phyloP scores from a whole-genome alignment of 2,113 vertebrate genomes.

The Elaphurus davidianus region DNA sequence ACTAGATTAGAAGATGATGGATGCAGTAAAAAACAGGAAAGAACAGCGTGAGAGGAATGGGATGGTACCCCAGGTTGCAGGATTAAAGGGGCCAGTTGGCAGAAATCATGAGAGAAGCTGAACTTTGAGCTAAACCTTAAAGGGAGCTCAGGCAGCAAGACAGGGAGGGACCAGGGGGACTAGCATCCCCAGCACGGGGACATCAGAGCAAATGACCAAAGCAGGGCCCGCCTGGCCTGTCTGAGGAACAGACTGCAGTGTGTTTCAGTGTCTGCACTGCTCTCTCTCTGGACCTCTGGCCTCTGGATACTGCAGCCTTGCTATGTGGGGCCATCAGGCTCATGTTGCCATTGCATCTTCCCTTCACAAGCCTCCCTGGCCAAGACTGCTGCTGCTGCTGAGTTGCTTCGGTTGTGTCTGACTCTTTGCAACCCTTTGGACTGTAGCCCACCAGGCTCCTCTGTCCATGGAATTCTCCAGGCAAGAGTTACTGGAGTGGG shows the following conservation, averaged over 20 bases:
- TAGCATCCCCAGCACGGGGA: fast-evolving
- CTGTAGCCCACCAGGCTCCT: neutral
- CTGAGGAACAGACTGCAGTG: neutral
- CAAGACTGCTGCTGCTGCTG: neutral
- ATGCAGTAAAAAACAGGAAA: neutral
- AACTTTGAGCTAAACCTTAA: neutral
- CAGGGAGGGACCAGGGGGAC: neutral
- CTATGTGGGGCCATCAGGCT: fast-evolving
- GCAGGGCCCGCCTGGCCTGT: neutral
- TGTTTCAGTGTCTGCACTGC: neutral
- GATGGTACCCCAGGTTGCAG: neutral
- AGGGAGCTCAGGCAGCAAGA: neutral
- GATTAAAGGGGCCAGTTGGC: neutral
- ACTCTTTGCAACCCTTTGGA: neutral
- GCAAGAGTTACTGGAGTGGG: neutral
- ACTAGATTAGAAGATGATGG: neutral
- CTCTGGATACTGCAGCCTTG: neutral
- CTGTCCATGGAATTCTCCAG: neutral
- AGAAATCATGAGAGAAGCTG: neutral
- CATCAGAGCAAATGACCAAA: neutral
- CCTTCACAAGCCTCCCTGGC: neutral
- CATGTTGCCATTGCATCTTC: fast-evolving
- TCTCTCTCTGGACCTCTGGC: neutral
- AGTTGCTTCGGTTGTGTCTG: neutral
- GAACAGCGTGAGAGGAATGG: neutral